These are phyloP conservation scores for Prorops nasuta DNA, from an alignment of 1,140 invertebrate species.

Conservation along the genomic window DNA sequence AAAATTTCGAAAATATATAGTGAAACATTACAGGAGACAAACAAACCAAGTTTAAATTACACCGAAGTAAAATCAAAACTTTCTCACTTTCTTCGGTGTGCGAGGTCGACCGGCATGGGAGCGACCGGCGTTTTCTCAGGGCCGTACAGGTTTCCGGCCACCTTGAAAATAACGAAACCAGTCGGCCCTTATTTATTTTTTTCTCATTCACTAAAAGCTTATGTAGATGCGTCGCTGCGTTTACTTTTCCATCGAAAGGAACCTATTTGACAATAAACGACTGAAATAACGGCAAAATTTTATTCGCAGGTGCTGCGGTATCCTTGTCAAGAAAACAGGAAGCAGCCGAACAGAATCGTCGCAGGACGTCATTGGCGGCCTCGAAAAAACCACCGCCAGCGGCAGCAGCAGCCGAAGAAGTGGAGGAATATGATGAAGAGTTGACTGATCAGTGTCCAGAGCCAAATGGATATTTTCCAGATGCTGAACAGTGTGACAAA, in stretches of 20 bases:
- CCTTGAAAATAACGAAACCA: slow-evolving; percentile 28
- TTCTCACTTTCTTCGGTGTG: slow-evolving; percentile 39
- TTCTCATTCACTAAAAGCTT: too few species aligned
- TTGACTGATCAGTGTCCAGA: slow-evolving; percentile 73
- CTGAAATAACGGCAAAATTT: too few species aligned
- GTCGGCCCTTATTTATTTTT: slow-evolving; percentile 14
- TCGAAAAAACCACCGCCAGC: slow-evolving; percentile 1
- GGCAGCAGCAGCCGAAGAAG: slow-evolving; percentile 2
- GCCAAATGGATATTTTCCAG: slow-evolving; percentile 80
- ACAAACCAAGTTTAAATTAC: too few species aligned
- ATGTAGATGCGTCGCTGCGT: too few species aligned
- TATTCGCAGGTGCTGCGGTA: slow-evolving; percentile 29
- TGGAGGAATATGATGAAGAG: slow-evolving; percentile 33
- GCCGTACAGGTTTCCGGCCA: slow-evolving; percentile 27
- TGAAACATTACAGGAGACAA: too few species aligned
- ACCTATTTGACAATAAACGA: too few species aligned
- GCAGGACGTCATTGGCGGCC: slow-evolving; percentile 26
- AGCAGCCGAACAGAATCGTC: slow-evolving; percentile 42
- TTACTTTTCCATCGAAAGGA: too few species aligned
- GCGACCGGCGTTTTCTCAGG: slow-evolving; percentile 28
- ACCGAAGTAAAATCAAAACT: too few species aligned
- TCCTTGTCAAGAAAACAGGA: slow-evolving; percentile 48
- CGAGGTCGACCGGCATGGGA: slow-evolving; percentile 32
- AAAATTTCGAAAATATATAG: too few species aligned
- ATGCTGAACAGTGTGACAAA: slow-evolving; percentile 85